Percentiles rank a stretch among this genome's conserved stretches.
These are phyloP conservation scores for Maniola jurtina DNA, from an alignment of 1,140 invertebrate genomes.

Conservation along the genomic window DNA sequence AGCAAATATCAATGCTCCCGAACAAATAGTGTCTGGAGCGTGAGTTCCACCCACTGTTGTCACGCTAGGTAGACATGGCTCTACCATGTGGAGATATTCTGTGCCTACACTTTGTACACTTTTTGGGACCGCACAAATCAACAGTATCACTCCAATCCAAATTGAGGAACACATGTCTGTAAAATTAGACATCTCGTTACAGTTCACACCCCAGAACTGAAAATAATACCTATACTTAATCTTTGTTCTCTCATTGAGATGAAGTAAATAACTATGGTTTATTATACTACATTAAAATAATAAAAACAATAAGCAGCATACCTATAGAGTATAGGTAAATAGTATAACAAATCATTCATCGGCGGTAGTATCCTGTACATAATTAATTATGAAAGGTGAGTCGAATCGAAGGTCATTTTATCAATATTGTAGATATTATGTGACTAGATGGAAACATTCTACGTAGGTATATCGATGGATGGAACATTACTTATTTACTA, in stretches of 20 bases:
- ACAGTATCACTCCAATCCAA: conserved; percentile 37
- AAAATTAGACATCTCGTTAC: background rate
- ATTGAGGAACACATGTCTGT: conserved; percentile 53
- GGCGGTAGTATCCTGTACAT: background rate
- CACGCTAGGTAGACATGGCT: conserved; percentile 49
- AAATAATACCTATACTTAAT: too few species aligned
- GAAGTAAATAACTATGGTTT: too few species aligned
- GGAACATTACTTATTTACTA: too few species aligned
- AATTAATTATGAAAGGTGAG: background rate
- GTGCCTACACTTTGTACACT: conserved; percentile 63
- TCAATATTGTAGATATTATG: background rate
- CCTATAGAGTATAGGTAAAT: background rate
- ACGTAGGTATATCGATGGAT: too few species aligned
- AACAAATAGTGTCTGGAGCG: conserved; percentile 66
- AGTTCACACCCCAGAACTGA: background rate
- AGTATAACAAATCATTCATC: background rate
- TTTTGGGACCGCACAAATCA: conserved; percentile 42
- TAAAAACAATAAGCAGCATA: too few species aligned
- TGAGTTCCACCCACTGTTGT: conserved; percentile 74
- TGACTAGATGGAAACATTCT: background rate
- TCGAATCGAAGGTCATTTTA: background rate
- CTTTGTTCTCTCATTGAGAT: too few species aligned
- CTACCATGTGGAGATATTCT: conserved; percentile 14
- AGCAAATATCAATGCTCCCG: conserved; percentile 82
- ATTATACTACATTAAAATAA: too few species aligned